A percentile compares a stretch with the other conserved stretches of the same genome.
These are phyloP conservation scores for Drosophila pectinifera DNA, from an alignment of 1,140 invertebrate genomes.

Conservation along the genomic window DNA sequence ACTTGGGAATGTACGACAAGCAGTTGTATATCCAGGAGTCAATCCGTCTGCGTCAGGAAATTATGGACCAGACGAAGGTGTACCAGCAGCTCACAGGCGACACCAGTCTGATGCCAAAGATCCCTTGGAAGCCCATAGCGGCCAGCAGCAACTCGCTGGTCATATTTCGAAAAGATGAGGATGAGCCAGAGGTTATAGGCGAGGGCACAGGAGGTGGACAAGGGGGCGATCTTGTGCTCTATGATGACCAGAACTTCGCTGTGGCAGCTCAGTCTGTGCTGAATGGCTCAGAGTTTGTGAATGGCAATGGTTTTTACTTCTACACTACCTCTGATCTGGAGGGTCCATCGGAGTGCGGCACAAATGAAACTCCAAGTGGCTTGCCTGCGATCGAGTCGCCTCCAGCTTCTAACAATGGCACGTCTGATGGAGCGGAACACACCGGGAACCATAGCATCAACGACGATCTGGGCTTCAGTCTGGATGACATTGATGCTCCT, in stretches of 20 bases:
- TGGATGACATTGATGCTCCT: slow-evolving; percentile 85
- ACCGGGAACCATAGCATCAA: slow-evolving; percentile 65
- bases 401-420: slow-evolving; percentile 16
- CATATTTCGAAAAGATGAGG: slow-evolving; percentile 72
- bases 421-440: slow-evolving; percentile 4
- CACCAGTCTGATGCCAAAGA: slow-evolving; percentile 82
- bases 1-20: slow-evolving; percentile 94
- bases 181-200: slow-evolving; percentile 37
- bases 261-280: slow-evolving; percentile 89
- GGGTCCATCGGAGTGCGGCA: slow-evolving; percentile 52
- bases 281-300: slow-evolving; percentile 90
- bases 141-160: slow-evolving; percentile 83
- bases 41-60: slow-evolving; percentile 80
- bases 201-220: slow-evolving; percentile 32
- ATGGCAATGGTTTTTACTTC: slow-evolving; percentile 90
- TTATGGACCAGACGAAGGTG: slow-evolving; percentile 64
- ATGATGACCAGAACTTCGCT: slow-evolving; percentile 72
- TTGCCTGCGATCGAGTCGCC: slow-evolving; percentile 40
- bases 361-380: slow-evolving; percentile 45
- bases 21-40: slow-evolving; percentile 90
- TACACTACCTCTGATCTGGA: slow-evolving; percentile 85
- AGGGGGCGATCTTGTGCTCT: slow-evolving; percentile 65
- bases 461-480: slow-evolving; percentile 74
- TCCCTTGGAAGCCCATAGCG: slow-evolving; percentile 90
- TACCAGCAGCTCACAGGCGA: slow-evolving; percentile 82